phyloP scores from a whole-genome alignment of 2,113 vertebrate species.

The Nansenia antarctica region DNA sequence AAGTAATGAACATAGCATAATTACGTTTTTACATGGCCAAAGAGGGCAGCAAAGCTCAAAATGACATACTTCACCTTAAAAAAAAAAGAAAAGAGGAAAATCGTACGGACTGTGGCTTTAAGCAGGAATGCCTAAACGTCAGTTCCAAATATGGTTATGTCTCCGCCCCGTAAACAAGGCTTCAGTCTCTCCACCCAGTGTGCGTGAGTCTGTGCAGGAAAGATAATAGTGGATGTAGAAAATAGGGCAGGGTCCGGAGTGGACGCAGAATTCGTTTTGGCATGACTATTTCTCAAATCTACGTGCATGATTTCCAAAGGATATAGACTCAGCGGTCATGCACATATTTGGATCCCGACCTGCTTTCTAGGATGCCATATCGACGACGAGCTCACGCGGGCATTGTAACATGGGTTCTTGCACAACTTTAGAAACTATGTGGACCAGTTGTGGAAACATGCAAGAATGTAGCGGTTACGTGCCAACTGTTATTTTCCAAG shows the following conservation, averaged over 20 bases:
- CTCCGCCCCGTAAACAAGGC: conserved; percentile 51
- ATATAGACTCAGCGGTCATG: neutral
- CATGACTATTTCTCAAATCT: neutral
- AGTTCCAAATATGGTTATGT: conserved; percentile 50
- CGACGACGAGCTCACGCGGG: neutral
- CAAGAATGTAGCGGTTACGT: conserved; percentile 39
- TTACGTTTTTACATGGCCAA: too few relatives aligned
- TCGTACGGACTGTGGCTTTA: neutral
- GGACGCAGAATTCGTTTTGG: neutral
- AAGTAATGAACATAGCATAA: too few relatives aligned
- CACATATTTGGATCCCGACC: neutral
- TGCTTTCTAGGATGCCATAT: conserved; percentile 6
- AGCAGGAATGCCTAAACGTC: neutral
- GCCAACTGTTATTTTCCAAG: conserved; percentile 11
- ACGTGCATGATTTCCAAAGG: neutral
- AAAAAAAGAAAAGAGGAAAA: too few relatives aligned
- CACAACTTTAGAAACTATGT: conserved; percentile 61
- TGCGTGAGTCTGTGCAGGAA: conserved; percentile 42
- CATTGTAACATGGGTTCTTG: conserved; percentile 7
- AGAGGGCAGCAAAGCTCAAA: too few relatives aligned
- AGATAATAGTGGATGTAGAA: conserved; percentile 65
- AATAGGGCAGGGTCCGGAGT: conserved; percentile 43
- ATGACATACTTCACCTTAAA: too few relatives aligned
- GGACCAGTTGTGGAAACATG: conserved; percentile 27
- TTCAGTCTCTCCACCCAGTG: conserved; percentile 48